Percentiles rank a stretch among this genome's conserved stretches.
Conservation (phyloP, 2,888 invertebrate genomes). For the Pseudococcus longispinus region DNA sequence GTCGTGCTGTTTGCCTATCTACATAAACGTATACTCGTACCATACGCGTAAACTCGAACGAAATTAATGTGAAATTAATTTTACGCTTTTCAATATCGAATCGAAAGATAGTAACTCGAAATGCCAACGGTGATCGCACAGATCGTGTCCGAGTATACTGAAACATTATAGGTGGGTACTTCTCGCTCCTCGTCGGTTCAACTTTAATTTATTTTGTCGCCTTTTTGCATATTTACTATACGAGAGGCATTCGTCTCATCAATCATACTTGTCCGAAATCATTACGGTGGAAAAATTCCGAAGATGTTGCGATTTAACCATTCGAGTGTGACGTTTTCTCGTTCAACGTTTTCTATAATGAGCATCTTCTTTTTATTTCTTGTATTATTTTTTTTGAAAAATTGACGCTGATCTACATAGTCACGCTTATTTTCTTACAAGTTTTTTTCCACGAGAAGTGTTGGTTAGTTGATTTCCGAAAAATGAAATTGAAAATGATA, state of each 20-base stretch:
- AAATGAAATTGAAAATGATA: too few relatives aligned
- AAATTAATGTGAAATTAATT: neutral
- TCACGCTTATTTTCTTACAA: neutral
- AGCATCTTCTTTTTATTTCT: neutral
- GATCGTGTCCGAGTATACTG: neutral
- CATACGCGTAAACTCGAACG: neutral
- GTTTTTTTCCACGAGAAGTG: too few relatives aligned
- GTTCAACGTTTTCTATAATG: neutral
- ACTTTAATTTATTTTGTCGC: conserved; percentile 3
- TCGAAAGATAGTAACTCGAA: neutral
- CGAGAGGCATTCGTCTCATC: neutral
- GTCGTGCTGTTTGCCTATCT: neutral
- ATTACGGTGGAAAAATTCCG: conserved; percentile 14
- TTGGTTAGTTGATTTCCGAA: too few relatives aligned
- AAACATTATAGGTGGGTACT: neutral
- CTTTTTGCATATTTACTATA: conserved; percentile 18
- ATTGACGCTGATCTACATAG: neutral
- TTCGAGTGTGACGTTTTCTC: conserved; percentile 19
- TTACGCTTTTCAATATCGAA: neutral
- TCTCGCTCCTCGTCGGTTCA: neutral
- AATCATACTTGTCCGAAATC: conserved; percentile 22
- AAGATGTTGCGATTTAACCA: conserved; percentile 11
- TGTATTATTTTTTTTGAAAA: neutral
- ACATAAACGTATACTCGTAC: neutral
- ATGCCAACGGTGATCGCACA: neutral